These are phyloP conservation scores for Frankliniella fusca DNA, from an alignment of 2,888 invertebrate species.

Conservation along the genomic window DNA sequence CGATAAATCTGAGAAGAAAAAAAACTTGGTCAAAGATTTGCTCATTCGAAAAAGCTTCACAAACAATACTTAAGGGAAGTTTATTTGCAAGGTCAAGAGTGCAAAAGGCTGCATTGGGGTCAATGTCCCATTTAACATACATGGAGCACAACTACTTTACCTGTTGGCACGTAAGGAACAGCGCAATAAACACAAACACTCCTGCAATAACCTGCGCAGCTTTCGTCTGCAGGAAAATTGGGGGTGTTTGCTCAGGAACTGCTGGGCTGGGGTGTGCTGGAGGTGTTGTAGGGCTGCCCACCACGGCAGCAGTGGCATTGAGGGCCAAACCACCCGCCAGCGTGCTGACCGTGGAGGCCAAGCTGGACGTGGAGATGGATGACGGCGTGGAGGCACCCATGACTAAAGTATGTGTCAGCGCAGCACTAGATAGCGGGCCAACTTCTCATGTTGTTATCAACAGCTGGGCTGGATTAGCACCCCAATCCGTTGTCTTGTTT, in stretches of 20 bases:
- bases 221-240: conserved; percentile 88
- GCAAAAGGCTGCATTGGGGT: neutral
- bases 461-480: conserved; percentile 18
- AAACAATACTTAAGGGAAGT: conserved; percentile 14
- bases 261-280: conserved; percentile 41
- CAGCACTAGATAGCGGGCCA: neutral
- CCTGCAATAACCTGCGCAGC: conserved; percentile 95
- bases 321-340: neutral
- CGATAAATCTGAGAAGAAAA: conserved; percentile 79
- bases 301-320: neutral
- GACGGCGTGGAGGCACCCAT: conserved; percentile 1
- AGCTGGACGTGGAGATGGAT: neutral
- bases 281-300: neutral
- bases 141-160: conserved; percentile 51
- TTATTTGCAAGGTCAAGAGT: conserved; percentile 31
- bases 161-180: conserved; percentile 97
- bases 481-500: neutral
- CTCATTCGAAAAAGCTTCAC: neutral
- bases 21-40: conserved; percentile 13
- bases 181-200: conserved; percentile 88
- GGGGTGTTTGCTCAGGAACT: conserved; percentile 42
- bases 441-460: conserved; percentile 25
- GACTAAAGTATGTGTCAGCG: neutral
- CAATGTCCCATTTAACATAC: neutral
- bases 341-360: neutral